Evolutionary conservation across 2,113 vertebrate genomes (phyloP).

Genomic region (Speoplatyrhinus poulsoni): DNA sequence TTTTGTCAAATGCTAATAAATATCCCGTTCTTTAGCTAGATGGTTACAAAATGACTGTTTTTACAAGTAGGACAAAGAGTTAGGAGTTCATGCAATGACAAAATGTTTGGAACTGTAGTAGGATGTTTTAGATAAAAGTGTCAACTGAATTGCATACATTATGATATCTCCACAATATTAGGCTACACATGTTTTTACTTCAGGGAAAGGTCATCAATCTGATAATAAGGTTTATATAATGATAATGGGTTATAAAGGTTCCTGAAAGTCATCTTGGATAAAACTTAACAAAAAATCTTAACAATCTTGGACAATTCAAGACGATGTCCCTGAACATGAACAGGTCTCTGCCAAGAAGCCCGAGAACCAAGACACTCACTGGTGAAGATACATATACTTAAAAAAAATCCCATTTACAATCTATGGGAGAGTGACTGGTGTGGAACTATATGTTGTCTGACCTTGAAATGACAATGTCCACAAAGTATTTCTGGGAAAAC

Average conservation of each 20-base stretch:
- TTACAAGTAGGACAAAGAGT: too few relatives aligned
- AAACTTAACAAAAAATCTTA: slow-evolving; percentile 19
- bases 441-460: slow-evolving; percentile 21
- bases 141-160: too few relatives aligned
- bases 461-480: slow-evolving; percentile 5
- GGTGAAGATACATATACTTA: slow-evolving; percentile 36
- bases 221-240: slow-evolving; percentile 12
- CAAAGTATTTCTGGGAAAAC: too few relatives aligned
- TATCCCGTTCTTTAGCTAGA: too few relatives aligned
- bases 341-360: slow-evolving; percentile 14
- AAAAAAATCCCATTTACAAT: slow-evolving; percentile 25
- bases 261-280: not conserved
- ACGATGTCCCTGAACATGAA: slow-evolving; percentile 4
- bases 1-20: too few relatives aligned
- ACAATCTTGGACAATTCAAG: slow-evolving; percentile 18
- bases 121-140: too few relatives aligned
- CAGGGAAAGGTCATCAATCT: slow-evolving; percentile 11
- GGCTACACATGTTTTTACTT: too few relatives aligned
- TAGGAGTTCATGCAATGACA: too few relatives aligned
- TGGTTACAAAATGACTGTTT: too few relatives aligned
- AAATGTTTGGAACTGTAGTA: too few relatives aligned
- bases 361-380: slow-evolving; percentile 24
- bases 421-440: slow-evolving; percentile 33
- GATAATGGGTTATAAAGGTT: not conserved
- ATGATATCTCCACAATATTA: too few relatives aligned